Evolutionary conservation across 2,888 invertebrate species (phyloP), one percentile per base, ranked within the genome.

Genomic region (Tetramorium bicarinatum): DNA sequence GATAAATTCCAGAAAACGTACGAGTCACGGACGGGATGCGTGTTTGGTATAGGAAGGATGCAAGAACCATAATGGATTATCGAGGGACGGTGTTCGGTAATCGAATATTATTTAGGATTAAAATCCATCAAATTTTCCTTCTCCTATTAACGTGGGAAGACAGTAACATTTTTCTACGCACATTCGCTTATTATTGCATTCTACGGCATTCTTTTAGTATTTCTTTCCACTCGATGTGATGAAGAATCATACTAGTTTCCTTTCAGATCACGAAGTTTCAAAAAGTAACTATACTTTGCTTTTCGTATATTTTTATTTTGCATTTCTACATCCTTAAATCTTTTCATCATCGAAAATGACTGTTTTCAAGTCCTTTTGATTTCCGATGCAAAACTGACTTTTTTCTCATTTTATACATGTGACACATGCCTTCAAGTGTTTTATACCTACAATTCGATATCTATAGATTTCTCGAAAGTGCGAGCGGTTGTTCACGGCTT

Each of bases 61-160:
- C 92, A 93, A 93, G 92, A 93, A 93, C 91, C 89, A 90, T 93
- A 94, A 94, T 93, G 92, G 94, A 94, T 93, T 93, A 93, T 94
- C 93, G 84, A 74, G 89, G 88, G 87, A 75, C 79, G 86, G 85
- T 85, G 90, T 91, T 91, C 91, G 89, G 91, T 92, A 93, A 92
- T 93, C 91, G 93, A 92, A 94, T 93, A 93, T 92, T 91, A 91
- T 92, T 92, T 92, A 92, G 93, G 92, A 92, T 93, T 93, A 92
- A 92, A 93, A 93, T 92, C 94, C 92, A 93, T 93, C 93, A 91
- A 91, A 89, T 91, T 88, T 85, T 91, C 91, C 89, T 88, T 89
- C 85, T 85, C 71, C 15, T 38, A 47, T 79, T 71, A 71, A 47
- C 34, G 18, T 38, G 47, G n/a, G 13, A 72, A 49, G 72, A 71